Evolutionary conservation across 2,797 vertebrate genomes (phyloP).

Genomic region (Tachyglossus aculeatus): DNA sequence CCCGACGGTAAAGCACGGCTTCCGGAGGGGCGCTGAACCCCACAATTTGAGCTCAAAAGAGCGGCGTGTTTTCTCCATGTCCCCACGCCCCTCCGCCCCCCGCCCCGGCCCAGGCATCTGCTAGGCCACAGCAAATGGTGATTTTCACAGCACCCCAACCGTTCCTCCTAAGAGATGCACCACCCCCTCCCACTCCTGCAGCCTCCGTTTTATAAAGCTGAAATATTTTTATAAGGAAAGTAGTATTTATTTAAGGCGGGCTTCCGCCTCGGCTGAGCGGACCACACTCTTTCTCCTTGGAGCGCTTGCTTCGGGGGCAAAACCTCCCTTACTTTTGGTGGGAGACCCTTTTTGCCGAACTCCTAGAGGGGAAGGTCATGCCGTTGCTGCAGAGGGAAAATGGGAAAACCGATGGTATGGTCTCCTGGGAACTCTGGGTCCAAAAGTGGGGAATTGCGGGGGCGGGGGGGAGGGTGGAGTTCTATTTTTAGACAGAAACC

Average conservation of each 20-base stretch:
- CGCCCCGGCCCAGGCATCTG: no score
- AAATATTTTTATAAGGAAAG: slow-evolving; percentile 78
- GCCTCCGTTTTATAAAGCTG: slow-evolving; percentile 75
- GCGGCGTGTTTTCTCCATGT: no score
- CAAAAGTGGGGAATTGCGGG: slow-evolving; percentile 43
- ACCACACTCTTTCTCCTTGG: slow-evolving; percentile 71
- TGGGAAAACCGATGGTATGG: slow-evolving; percentile 54
- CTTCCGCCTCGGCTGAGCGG: slow-evolving; percentile 64
- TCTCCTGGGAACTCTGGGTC: slow-evolving; percentile 36
- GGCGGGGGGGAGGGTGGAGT: slow-evolving; percentile 7
- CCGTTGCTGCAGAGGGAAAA: slow-evolving; percentile 24
- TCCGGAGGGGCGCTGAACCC: no score
- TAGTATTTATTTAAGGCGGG: slow-evolving; percentile 71
- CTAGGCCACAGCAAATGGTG: slow-evolving; percentile 8
- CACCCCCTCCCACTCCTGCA: no score
- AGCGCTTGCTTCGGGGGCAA: slow-evolving; percentile 51
- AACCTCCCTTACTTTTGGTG: slow-evolving; percentile 67
- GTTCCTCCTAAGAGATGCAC: slow-evolving; percentile 58
- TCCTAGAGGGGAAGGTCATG: slow-evolving; percentile 58
- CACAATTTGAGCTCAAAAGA: no score
- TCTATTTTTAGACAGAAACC: slow-evolving; percentile 58
- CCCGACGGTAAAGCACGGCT: slow-evolving; percentile 6
- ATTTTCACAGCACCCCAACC: slow-evolving; percentile 57
- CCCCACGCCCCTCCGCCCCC: not conserved
- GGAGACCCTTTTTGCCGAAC: slow-evolving; percentile 67